Percentiles rank a stretch among this genome's conserved stretches.
These are phyloP conservation scores for Formicarius rufipectus DNA, from an alignment of 2,113 vertebrate species.

Conservation along the genomic window DNA sequence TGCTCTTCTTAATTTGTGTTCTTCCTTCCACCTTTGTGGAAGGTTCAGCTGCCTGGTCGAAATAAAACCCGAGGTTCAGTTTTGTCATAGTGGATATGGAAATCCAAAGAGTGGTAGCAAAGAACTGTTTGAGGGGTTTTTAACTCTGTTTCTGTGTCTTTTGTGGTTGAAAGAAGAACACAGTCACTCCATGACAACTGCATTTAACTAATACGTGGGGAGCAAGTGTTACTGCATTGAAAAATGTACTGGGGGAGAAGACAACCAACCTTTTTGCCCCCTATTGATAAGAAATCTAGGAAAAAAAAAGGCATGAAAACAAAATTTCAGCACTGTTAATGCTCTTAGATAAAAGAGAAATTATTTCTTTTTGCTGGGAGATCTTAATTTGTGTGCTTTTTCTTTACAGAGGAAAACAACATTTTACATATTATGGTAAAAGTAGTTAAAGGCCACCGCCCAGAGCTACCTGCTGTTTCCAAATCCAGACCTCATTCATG, in stretches of 20 bases:
- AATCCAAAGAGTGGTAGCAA: not conserved
- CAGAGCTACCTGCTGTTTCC: slow-evolving; percentile 85
- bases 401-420: slow-evolving; percentile 89
- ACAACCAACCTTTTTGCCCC: not conserved
- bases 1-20: not conserved
- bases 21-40: not conserved
- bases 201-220: not conserved
- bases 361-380: not conserved
- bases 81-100: not conserved
- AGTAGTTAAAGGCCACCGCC: slow-evolving; percentile 93
- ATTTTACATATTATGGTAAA: slow-evolving; percentile 98
- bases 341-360: not conserved
- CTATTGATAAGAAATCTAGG: not conserved
- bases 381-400: not conserved
- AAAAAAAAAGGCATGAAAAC: not conserved
- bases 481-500: slow-evolving; percentile 86
- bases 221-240: not conserved
- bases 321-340: not conserved
- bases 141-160: not conserved
- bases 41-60: not conserved
- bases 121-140: not conserved
- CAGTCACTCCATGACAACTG: not conserved
- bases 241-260: not conserved
- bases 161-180: not conserved
- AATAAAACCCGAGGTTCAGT: not conserved